phyloP scores from a whole-genome alignment of 2,113 vertebrate genomes.

The Bolborhynchus lineola region DNA sequence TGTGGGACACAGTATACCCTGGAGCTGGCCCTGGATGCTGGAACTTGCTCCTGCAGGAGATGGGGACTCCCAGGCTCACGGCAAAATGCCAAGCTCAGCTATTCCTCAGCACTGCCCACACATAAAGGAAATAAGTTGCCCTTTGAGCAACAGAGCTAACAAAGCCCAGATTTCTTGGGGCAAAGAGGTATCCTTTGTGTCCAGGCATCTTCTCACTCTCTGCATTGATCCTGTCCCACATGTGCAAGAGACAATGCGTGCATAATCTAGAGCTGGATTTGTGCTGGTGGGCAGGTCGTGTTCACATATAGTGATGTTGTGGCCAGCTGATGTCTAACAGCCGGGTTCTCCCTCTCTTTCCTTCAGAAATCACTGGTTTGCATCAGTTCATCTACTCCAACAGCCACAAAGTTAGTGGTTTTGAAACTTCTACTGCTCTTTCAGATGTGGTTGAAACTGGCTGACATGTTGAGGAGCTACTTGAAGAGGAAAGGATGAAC shows the following conservation, averaged over 20 bases:
- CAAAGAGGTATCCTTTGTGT: not conserved
- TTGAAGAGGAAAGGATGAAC: not conserved
- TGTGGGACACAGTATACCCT: not conserved
- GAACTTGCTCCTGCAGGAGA: not conserved
- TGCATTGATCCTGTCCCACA: not conserved
- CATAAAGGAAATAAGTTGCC: not conserved
- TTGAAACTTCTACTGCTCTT: not conserved
- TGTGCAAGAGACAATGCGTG: not conserved
- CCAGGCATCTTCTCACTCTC: not conserved
- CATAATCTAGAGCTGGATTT: not conserved
- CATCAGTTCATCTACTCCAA: not conserved
- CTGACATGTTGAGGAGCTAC: not conserved
- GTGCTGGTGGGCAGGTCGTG: accelerated
- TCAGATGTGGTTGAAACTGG: not conserved
- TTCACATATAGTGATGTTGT: not conserved
- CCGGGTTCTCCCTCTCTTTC: not conserved
- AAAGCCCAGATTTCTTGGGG: not conserved
- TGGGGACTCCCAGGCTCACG: not conserved
- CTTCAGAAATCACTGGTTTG: not conserved
- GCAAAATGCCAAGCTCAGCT: not conserved
- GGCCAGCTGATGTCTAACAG: not conserved
- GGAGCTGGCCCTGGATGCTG: slow-evolving; percentile 1
- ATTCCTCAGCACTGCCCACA: not conserved
- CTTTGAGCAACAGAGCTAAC: not conserved
- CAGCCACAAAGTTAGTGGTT: not conserved